Base-by-base conservation (phyloP, 1,140 invertebrate species). In the Neodiprion virginianus region DNA sequence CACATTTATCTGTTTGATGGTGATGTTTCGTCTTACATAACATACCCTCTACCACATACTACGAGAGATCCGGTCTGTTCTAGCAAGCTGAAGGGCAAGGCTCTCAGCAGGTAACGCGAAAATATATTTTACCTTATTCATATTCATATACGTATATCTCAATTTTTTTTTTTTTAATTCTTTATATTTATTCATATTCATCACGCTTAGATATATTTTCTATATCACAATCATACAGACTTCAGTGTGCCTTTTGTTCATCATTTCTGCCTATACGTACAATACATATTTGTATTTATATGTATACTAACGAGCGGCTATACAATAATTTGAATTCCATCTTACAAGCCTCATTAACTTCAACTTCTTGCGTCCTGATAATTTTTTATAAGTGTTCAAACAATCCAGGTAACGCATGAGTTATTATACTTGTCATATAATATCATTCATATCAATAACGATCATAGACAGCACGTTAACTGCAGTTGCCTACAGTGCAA, bases 31-130 rank as follows among this genome's bases (percentile, higher is more conserved):
- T 48, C 81, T 79, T 80, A 81, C 76, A 83, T 83, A 85, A 81
- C 82, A 78, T 87, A 80, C 85, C 82, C 82, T 85, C 80, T 84
- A 84, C 81, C 82, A 78, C 83, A 85, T 83, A 85, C 87, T 84
- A 83, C 85, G 86, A 75, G 82, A 86, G 86, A 88, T 87, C 89
- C 89, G 91, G 90, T 91, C 88, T 89, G 84, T 91, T 91, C 89
- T 92, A 95, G 94, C 92, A 94, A 94, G 92, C 93, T 94, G 85
- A 93, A 93, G 88, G 93, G 93, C 90, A 93, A 93, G 89, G 92
- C 90, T 89, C 89, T 94, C 88, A 92, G 90, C 93, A 94, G 93
- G 93, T 94, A 91, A 93, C 92, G 91, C 89, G 79, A 82, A 85
- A 82, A 83, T 80, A 82, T 84, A 85, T 81, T 80, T 83, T 79